Evolutionary conservation across 2,888 invertebrate species (phyloP), one percentile per base, ranked within the genome.

Genomic region (Eremobia ochroleuca): DNA sequence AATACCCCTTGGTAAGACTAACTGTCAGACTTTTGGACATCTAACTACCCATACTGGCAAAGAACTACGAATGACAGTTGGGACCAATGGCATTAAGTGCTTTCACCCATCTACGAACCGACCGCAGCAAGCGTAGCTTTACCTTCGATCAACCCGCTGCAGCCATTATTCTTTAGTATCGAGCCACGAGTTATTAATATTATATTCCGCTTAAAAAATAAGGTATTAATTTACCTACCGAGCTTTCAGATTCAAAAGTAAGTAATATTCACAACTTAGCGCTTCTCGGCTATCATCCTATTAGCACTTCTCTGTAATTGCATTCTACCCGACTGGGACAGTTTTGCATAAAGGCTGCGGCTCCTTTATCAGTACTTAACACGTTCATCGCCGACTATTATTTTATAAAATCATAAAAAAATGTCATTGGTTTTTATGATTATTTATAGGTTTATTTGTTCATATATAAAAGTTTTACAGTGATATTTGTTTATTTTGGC

Each of bases 291-390:
- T 61, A 43, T 55, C 43, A 65, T 65, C 43, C 46, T 64, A 71
- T 77, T 78, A 84, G 67, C 73, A 73, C 62, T 80, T 70, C 52
- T 68, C 58, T 66, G 49, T 84, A 84, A 85, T 85, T 83, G 83
- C 85, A 72, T 83, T 82, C 82, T 70, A 34, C n/a, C 49, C 55
- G 37, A 9, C 65, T 37, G 81, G 62, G 66, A 31, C 31, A 65
- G 72, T 76, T 82, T 85, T 81, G 81, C 85, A 85, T 81, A 69
- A 85, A 81, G 55, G 37, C 67, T 70, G 59, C 34, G 59, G 49
- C 59, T 81, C 62, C 49, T 80, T 71, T 74, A 68, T 69, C 64
- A 37, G 18, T 59, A 8, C 59, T 40, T 59, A n/a, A n/a, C n/a
- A n/a, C n/a, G n/a, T n/a, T n/a, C n/a, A n/a, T n/a, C n/a, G n/a